Evolutionary conservation across 2,797 vertebrate genomes (phyloP).

Genomic region (Numenius phaeopus): DNA sequence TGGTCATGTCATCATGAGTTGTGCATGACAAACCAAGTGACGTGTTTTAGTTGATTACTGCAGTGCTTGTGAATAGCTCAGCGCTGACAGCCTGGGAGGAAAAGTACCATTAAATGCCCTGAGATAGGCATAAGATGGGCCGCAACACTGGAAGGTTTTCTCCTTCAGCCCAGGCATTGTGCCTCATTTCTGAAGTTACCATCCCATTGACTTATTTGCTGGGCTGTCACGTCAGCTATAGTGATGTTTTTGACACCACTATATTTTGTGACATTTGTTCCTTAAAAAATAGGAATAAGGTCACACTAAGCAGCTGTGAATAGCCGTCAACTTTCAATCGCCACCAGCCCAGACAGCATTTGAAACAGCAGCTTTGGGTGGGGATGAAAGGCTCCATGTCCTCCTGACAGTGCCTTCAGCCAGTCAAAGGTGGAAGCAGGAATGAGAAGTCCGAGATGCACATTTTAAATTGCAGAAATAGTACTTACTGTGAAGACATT

Average conservation of each 20-base stretch:
- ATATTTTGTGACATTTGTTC: constrained; percentile 1
- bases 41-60: background rate
- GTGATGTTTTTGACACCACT: background rate
- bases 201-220: background rate
- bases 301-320: constrained; percentile 20
- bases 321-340: background rate
- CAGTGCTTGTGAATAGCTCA: background rate
- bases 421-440: background rate
- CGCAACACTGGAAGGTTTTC: background rate
- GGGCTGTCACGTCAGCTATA: background rate
- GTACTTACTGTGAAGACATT: background rate
- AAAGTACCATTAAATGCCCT: background rate
- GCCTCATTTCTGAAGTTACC: background rate
- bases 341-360: background rate
- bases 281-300: constrained; percentile 31
- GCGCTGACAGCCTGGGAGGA: background rate
- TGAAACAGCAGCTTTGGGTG: background rate
- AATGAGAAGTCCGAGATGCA: background rate
- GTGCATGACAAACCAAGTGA: background rate
- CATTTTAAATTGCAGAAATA: background rate
- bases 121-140: background rate
- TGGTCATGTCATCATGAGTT: background rate
- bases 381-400: background rate
- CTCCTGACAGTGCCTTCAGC: background rate
- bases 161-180: background rate